Base-by-base conservation (phyloP, 1,140 invertebrate genomes). In the Manduca sexta region DNA sequence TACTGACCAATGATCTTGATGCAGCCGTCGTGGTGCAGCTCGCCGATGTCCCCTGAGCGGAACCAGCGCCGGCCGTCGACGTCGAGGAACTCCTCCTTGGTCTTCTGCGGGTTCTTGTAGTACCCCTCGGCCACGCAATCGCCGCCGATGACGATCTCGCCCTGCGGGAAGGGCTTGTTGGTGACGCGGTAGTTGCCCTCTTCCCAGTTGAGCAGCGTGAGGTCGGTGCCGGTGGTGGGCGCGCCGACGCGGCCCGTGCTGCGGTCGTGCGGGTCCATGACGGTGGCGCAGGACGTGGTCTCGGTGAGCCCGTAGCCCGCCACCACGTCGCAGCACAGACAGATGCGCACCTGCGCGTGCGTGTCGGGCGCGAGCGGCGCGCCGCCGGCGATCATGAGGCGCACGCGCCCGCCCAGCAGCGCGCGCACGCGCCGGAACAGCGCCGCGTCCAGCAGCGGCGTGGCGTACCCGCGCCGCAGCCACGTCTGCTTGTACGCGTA, bases 281-380 rank as follows among this genome's bases (percentile, higher is more conserved):
- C 93, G 12, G 95, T 94, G 17, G 95, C 96, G 69, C 94, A 96
- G 2, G 96, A 97, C 60, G 94, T 94, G 7, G 97, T 98, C 90
- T 99, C 98, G 1, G 98, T 99, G 29, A 99, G 90, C 5, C 98
- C 98, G 87, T 99, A 99, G 38, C 98, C 98, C 77, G 98, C 96
- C 40, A 95, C 91, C 15, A 99, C 91, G 37, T 93, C 92, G 35
- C 94, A 92, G 75, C 96, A 98, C 15, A 99, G 89, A 74, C 96
- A 98, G 48, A 95, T 92, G 75, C 97, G 94, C 60, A 98, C 95
- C 59, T 98, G 97, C 64, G 93, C 91, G 71, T 99, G 97, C 6
- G 97, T 99, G 69, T 98, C 96, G 2, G 95, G 91, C n/a, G 95
- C 95, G 0, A 99, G 88, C 14, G 97, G 97, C 29, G 98, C 98